A percentile compares a stretch with the other conserved stretches of the same genome.
Evolutionary conservation across 2,888 invertebrate genomes (phyloP).

Genomic region (Zaprionus bogoriensis): DNA sequence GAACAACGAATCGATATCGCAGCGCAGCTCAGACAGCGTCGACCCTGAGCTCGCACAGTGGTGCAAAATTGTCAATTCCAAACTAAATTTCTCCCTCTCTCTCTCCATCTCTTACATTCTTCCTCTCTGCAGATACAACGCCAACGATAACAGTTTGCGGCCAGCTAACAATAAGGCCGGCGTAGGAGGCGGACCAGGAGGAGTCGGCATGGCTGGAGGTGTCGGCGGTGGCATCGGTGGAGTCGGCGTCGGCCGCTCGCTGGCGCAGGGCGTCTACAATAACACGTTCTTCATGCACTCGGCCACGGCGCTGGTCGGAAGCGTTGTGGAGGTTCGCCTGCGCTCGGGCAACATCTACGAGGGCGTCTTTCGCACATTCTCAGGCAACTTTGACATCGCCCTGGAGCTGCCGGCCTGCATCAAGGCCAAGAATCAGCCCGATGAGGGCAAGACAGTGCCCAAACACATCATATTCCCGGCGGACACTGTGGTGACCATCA

Average conservation of each 20-base stretch:
- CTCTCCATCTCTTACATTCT: neutral
- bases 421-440: conserved; percentile 78
- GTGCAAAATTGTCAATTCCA: neutral
- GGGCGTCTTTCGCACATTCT: conserved; percentile 95
- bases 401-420: conserved; percentile 92
- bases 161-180: conserved; percentile 83
- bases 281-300: conserved; percentile 96
- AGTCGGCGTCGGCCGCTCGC: conserved; percentile 83
- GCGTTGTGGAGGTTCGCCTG: conserved; percentile 91
- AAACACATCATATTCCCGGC: conserved; percentile 88
- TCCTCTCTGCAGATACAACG: conserved; percentile 65
- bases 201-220: conserved; percentile 59
- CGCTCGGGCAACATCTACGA: conserved; percentile 93
- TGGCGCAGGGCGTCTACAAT: conserved; percentile 93
- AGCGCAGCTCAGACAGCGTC: conserved; percentile 30
- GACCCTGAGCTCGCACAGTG: conserved; percentile 50
- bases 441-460: conserved; percentile 76
- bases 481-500: conserved; percentile 92
- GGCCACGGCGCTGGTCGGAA: conserved; percentile 92
- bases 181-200: conserved; percentile 38
- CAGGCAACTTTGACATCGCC: conserved; percentile 93
- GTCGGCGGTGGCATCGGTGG: conserved; percentile 34
- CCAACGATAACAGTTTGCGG: conserved; percentile 76
- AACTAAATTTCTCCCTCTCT: conserved; percentile 3
- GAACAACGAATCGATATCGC: conserved; percentile 53